These are phyloP conservation scores for Drosophila subpulchrella DNA, from an alignment of 1,140 invertebrate genomes.

Conservation along the genomic window DNA sequence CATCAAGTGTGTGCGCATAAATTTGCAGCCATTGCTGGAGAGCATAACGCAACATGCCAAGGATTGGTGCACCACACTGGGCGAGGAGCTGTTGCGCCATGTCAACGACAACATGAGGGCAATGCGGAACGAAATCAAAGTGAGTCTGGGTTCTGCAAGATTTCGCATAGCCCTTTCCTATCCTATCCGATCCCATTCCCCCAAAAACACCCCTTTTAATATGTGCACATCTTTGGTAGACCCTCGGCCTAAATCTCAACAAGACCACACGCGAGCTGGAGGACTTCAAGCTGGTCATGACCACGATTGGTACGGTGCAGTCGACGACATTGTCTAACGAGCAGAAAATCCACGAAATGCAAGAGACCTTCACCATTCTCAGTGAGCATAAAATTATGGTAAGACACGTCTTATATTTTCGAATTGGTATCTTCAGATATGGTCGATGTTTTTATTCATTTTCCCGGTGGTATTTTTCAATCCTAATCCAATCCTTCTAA, in stretches of 20 bases:
- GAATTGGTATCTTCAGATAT: not conserved
- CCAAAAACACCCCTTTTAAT: conserved; percentile 12
- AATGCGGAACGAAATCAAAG: conserved; percentile 86
- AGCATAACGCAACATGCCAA: conserved; percentile 88
- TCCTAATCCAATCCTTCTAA: conserved; percentile 29
- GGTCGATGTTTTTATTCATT: not conserved
- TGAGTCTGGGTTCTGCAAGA: conserved; percentile 38
- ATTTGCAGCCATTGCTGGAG: conserved; percentile 87
- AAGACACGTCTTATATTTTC: conserved; percentile 22
- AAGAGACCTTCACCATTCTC: conserved; percentile 87
- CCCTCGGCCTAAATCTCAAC: conserved; percentile 87
- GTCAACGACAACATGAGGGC: conserved; percentile 88
- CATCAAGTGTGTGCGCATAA: conserved; percentile 88
- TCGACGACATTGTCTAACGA: conserved; percentile 90
- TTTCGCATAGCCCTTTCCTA: not conserved
- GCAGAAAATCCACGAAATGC: conserved; percentile 89
- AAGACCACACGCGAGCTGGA: conserved; percentile 90
- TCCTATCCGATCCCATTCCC: no score
- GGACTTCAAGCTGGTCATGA: conserved; percentile 93
- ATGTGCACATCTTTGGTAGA: conserved; percentile 74
- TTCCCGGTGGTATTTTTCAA: conserved; percentile 1
- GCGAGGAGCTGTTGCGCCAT: conserved; percentile 86
- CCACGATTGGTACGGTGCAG: conserved; percentile 91
- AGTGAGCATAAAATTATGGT: conserved; percentile 86
- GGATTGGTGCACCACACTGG: conserved; percentile 90